phyloP scores from a whole-genome alignment of 2,888 invertebrate species.

The Sinopyrophorus schimmeli region DNA sequence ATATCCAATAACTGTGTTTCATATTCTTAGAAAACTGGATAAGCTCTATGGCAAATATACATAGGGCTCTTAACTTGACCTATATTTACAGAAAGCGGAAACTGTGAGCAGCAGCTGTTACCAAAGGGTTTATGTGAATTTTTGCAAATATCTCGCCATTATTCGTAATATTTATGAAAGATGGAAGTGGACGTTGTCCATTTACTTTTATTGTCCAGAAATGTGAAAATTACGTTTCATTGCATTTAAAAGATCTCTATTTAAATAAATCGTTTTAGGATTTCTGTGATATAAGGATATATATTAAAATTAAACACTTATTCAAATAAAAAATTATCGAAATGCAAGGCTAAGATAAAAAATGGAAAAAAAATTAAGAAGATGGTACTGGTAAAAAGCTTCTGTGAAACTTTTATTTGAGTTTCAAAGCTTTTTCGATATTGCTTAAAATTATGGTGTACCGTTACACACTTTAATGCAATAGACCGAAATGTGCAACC shows the following conservation, averaged over 20 bases:
- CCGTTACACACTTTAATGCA: slow-evolving; percentile 27
- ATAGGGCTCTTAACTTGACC: slow-evolving; percentile 28
- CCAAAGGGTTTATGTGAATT: slow-evolving; percentile 32
- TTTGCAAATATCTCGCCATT: slow-evolving; percentile 27
- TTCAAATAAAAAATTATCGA: no score
- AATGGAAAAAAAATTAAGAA: no score
- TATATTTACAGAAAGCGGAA: slow-evolving; percentile 31
- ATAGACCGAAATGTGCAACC: slow-evolving; percentile 10
- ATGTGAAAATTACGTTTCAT: no score
- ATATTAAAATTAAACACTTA: no score
- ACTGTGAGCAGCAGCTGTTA: slow-evolving; percentile 27
- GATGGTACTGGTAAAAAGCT: slow-evolving; percentile 9
- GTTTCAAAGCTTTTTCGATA: slow-evolving; percentile 9
- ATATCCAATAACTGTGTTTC: slow-evolving; percentile 42
- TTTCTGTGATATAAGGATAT: no score
- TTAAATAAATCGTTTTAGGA: no score
- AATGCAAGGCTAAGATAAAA: no score
- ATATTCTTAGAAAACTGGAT: slow-evolving; percentile 17
- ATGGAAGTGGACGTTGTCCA: no score
- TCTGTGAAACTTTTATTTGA: slow-evolving; percentile 3
- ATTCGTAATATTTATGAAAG: slow-evolving; percentile 33
- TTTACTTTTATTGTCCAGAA: no score
- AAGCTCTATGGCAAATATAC: slow-evolving; percentile 26
- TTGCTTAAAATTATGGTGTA: slow-evolving; percentile 27
- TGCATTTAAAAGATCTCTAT: no score